Base-by-base conservation (phyloP, 2,797 vertebrate genomes). In the Gadopsis marmoratus region DNA sequence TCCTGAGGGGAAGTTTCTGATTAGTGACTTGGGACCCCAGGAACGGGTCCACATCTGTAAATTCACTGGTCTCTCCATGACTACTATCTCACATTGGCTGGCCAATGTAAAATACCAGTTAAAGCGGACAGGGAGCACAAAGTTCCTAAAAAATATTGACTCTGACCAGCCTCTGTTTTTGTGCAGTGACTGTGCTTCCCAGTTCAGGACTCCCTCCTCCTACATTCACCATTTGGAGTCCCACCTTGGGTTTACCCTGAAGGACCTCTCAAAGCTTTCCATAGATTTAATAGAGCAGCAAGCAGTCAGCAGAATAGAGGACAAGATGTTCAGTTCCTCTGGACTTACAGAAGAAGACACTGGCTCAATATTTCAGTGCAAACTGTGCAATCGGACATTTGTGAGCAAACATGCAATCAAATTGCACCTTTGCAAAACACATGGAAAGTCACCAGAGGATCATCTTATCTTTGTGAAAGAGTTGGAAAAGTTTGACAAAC, bases 21-120 rank as follows among this genome's bases (percentile, higher is more conserved):
- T 99, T 92, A 97, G 94, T 63, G 98, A 99, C 95, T 93, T 99
- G 70, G 97, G 97, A 81, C 97, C 98, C 8, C 98, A 99, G 93
- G 98, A 99, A 93, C 95, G 98, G 79, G 97, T 99, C 89, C 97
- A 99, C 94, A 98, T 99, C 93, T 99, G 97, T 93, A 99, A 99
- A 96, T 99, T 99, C 94, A 99, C 98, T 43, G 98, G 98, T 92
- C 98, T 99, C 79, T 99, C 98, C 84, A 99, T 99, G 98, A 99
- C 98, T 93, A 99, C 98, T 92, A 99, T 99, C 95, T 99, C 98
- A 93, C 98, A 99, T 96, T 99, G 98, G 98, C 96, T 99, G 96
- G 98, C 98, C 95, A 99, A 99, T 88, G 98, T 99, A 82, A 99
- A 99, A 93, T 99, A 99, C 94, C 98, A 99, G 93, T 95, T 99